phyloP scores from a whole-genome alignment of 1,140 invertebrate species.

The Saccostrea glomerata region DNA sequence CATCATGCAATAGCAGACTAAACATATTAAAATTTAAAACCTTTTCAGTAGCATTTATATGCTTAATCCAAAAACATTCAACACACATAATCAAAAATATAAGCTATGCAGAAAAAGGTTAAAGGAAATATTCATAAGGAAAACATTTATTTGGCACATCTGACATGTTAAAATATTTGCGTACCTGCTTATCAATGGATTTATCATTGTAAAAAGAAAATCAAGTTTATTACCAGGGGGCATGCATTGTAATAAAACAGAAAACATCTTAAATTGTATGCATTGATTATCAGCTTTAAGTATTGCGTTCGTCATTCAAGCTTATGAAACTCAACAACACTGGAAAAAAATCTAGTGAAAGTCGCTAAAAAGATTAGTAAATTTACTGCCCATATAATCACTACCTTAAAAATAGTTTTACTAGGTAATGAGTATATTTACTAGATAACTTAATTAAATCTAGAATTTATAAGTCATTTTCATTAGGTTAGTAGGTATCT shows the following conservation, averaged over 20 bases:
- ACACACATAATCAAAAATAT: neutral
- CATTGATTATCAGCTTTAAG: neutral
- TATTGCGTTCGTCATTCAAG: neutral
- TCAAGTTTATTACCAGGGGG: neutral
- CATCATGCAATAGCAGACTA: neutral
- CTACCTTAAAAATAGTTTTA: neutral
- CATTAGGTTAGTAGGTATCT: too few relatives aligned
- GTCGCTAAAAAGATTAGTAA: too few relatives aligned
- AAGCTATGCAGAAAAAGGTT: neutral
- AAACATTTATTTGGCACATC: conserved; percentile 5
- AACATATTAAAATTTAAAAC: neutral
- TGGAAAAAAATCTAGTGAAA: neutral
- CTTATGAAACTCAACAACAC: neutral
- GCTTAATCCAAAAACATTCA: conserved; percentile 24
- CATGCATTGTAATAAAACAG: neutral
- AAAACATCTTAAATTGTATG: neutral
- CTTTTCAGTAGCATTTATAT: neutral
- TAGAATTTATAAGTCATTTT: too few relatives aligned
- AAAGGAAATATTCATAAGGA: neutral
- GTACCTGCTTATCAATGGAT: neutral
- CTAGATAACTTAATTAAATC: too few relatives aligned
- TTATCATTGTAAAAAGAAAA: neutral
- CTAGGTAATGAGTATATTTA: neutral
- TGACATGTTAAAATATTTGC: conserved; percentile 16
- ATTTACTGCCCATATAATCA: neutral